These are phyloP conservation scores for Lasioglossum oenotherae DNA, from an alignment of 2,888 invertebrate genomes.

Conservation along the genomic window DNA sequence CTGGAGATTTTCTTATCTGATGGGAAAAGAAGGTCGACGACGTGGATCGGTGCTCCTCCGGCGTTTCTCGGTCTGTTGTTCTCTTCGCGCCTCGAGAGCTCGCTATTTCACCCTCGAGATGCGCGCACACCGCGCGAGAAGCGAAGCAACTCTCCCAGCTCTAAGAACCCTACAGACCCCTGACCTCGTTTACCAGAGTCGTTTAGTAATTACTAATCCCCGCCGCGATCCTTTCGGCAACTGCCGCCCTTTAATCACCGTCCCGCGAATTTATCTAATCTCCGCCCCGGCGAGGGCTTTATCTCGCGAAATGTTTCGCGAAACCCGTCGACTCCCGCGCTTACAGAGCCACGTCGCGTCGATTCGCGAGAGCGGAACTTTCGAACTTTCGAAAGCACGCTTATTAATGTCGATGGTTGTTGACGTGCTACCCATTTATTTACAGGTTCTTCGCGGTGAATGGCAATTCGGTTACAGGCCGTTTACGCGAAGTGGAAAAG, in stretches of 20 bases:
- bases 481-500: not conserved
- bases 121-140: constrained; percentile 29
- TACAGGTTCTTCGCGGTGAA: not conserved
- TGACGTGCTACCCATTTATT: constrained; percentile 12
- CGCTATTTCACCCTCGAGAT: constrained; percentile 18
- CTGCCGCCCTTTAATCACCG: constrained; percentile 44
- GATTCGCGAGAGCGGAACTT: constrained; percentile 9
- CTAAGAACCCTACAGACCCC: constrained; percentile 35
- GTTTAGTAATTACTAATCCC: constrained; percentile 46
- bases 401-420: constrained; percentile 15
- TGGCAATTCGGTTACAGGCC: not conserved
- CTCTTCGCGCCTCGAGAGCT: constrained; percentile 33
- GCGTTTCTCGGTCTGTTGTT: not conserved
- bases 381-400: not conserved
- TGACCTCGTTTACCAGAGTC: constrained; percentile 27
- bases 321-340: not conserved
- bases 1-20: not conserved
- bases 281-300: constrained; percentile 8
- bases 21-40: not conserved
- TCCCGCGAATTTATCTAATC: constrained; percentile 49
- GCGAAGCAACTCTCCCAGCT: constrained; percentile 24
- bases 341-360: not conserved
- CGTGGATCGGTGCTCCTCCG: not conserved
- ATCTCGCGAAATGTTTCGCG: constrained; percentile 32
- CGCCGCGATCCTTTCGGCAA: constrained; percentile 41